These are phyloP conservation scores for Chloroceryle amazona DNA, from an alignment of 2,797 vertebrate species.

Conservation along the genomic window DNA sequence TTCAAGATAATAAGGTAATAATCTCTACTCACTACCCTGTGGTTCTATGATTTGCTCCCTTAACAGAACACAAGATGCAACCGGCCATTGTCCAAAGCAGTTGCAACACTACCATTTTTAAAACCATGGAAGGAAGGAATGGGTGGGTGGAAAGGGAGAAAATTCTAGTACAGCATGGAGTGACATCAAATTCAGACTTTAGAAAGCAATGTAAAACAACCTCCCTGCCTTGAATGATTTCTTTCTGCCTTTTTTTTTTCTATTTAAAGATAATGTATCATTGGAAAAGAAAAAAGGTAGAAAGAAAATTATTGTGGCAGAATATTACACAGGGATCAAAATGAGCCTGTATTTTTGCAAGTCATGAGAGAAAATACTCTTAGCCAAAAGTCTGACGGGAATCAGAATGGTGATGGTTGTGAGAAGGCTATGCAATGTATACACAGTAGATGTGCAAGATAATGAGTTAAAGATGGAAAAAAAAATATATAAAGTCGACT, in stretches of 20 bases:
- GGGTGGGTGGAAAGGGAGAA: background rate
- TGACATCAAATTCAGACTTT: background rate
- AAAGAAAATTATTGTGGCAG: background rate
- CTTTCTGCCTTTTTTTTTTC: background rate
- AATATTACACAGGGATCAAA: background rate
- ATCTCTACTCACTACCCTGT: background rate
- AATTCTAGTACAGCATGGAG: background rate
- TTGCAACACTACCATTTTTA: background rate
- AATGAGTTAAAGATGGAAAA: background rate
- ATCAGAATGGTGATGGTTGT: background rate
- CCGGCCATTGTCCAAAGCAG: background rate
- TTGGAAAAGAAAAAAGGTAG: background rate
- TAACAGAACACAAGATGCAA: background rate
- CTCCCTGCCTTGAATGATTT: background rate
- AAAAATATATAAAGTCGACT: background rate
- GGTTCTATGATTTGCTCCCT: background rate
- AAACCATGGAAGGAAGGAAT: background rate
- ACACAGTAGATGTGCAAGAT: background rate
- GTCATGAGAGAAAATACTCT: background rate
- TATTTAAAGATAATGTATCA: background rate
- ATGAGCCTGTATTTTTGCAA: background rate
- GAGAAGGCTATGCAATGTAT: background rate
- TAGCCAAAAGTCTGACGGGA: background rate
- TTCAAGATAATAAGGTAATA: too few species aligned
- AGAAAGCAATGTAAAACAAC: background rate